These are phyloP conservation scores for Pterostichus madidus DNA, from an alignment of 2,888 invertebrate genomes.

Conservation along the genomic window DNA sequence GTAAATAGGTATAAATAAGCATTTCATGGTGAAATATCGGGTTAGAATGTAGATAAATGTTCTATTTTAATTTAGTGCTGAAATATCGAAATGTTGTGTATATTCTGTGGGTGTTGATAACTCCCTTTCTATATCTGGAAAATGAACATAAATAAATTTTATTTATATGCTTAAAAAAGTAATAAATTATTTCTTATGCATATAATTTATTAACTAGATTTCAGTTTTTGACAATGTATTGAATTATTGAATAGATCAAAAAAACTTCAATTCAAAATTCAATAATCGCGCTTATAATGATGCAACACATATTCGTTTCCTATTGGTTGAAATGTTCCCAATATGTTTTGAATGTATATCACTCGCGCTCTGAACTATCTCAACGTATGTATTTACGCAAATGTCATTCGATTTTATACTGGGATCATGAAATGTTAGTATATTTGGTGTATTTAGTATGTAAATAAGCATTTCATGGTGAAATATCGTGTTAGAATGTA, in stretches of 20 bases:
- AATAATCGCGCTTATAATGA: constrained; percentile 8
- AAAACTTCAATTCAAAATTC: not conserved
- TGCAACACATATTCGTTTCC: not conserved
- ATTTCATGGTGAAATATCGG: not conserved
- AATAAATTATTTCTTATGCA: not conserved
- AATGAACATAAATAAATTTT: not conserved
- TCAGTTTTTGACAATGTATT: not conserved
- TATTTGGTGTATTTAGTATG: not conserved
- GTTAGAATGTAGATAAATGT: not conserved
- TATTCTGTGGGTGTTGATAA: not conserved
- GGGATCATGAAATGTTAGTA: constrained; percentile 44
- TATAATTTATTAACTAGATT: not conserved
- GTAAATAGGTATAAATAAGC: constrained; percentile 8
- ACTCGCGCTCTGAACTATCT: not conserved
- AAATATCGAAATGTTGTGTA: not conserved
- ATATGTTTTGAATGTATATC: not conserved
- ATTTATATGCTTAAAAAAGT: not conserved
- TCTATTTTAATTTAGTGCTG: not conserved
- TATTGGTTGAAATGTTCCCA: not conserved
- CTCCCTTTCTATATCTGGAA: too few relatives aligned
- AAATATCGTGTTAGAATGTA: not conserved
- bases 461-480: constrained; percentile 3
- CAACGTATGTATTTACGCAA: constrained; percentile 20
- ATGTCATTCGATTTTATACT: constrained; percentile 14
- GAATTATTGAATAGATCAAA: not conserved